A percentile compares a stretch with the other conserved stretches of the same genome.
Conservation (phyloP, 2,113 vertebrate species). For the Trochalopteron elliotii region DNA sequence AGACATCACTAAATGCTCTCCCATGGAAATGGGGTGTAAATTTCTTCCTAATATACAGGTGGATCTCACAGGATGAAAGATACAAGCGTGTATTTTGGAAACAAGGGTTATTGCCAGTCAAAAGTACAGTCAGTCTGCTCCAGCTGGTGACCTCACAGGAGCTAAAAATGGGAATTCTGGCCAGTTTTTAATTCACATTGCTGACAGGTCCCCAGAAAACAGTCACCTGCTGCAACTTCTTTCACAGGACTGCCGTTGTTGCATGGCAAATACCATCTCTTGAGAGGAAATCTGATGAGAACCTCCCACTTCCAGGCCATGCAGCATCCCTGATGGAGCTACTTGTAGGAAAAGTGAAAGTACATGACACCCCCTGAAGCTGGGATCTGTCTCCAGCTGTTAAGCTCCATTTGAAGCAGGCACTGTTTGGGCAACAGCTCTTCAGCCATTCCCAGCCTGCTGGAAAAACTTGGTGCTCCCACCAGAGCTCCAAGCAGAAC, state of each 20-base stretch:
- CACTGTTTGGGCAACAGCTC: not conserved
- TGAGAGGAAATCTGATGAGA: not conserved
- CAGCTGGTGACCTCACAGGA: not conserved
- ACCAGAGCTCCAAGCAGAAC: not conserved
- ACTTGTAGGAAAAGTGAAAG: not conserved
- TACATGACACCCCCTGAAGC: not conserved
- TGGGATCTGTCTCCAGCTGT: not conserved
- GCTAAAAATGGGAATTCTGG: not conserved
- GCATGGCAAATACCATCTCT: not conserved
- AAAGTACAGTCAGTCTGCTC: not conserved
- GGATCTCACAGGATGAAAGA: not conserved
- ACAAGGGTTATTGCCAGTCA: not conserved
- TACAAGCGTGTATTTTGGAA: not conserved
- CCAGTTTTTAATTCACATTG: not conserved
- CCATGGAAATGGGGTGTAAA: not conserved
- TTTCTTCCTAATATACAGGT: not conserved
- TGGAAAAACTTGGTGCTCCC: not conserved
- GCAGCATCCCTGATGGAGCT: not conserved
- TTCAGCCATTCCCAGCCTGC: not conserved
- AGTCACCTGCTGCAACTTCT: not conserved
- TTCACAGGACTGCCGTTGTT: not conserved
- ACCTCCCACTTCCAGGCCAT: not conserved
- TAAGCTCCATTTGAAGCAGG: not conserved
- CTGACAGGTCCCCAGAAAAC: not conserved
- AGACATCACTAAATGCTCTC: not conserved